A percentile compares a stretch with the other conserved stretches of the same genome.
phyloP scores from a whole-genome alignment of 2,888 invertebrate genomes.

The Tipula helvola region DNA sequence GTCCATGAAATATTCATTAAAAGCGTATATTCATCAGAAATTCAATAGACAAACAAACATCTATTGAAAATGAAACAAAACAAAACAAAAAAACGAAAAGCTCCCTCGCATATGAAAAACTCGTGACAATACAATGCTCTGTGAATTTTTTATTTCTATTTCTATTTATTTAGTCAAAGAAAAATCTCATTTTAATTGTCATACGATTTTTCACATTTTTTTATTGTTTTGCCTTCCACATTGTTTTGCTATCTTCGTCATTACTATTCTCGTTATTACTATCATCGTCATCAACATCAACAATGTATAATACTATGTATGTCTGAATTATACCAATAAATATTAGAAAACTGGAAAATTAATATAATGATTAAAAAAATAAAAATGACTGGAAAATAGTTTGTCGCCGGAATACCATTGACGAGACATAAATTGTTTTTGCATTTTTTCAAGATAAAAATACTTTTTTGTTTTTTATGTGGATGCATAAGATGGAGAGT shows the following conservation, averaged over 20 bases:
- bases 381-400: neutral
- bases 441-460: neutral
- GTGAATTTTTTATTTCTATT: neutral
- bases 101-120: neutral
- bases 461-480: neutral
- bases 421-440: neutral
- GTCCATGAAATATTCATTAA: neutral
- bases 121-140: neutral
- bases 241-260: neutral
- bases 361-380: neutral
- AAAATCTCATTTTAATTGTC: conserved; percentile 4
- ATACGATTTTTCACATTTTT: neutral
- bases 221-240: neutral
- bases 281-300: neutral
- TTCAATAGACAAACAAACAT: neutral
- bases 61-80: neutral
- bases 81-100: neutral
- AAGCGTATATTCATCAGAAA: neutral
- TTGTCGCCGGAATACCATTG: neutral
- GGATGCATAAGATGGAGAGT: neutral
- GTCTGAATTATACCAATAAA: neutral
- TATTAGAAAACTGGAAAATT: neutral
- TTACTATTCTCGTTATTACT: neutral
- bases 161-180: neutral
- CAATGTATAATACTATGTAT: too few relatives aligned